A percentile compares a stretch with the other conserved stretches of the same genome.
phyloP scores from a whole-genome alignment of 1,140 invertebrate species.

The Sipha flava region DNA sequence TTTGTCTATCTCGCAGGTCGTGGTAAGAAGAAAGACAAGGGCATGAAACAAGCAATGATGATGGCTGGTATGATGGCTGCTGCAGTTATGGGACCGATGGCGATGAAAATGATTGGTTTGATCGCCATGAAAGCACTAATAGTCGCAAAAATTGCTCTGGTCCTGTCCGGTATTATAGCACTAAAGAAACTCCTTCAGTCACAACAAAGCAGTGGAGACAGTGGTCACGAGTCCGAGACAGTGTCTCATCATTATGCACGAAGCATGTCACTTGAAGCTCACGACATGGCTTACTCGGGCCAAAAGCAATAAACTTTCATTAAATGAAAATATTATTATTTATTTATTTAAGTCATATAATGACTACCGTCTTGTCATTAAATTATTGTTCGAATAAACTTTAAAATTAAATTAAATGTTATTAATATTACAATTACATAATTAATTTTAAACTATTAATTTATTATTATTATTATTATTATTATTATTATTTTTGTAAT shows the following conservation, averaged over 20 bases:
- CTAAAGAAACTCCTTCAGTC: slow-evolving; percentile 63
- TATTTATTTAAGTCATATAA: too few species aligned
- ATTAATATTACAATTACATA: too few species aligned
- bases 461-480: too few species aligned
- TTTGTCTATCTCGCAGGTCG: slow-evolving; percentile 45
- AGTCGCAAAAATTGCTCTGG: slow-evolving; percentile 71
- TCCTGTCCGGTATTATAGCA: slow-evolving; percentile 70
- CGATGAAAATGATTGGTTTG: slow-evolving; percentile 66
- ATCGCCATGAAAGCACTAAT: slow-evolving; percentile 75
- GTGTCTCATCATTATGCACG: slow-evolving; percentile 60
- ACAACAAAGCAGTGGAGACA: slow-evolving; percentile 56
- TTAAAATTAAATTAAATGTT: too few species aligned
- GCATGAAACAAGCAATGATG: slow-evolving; percentile 63
- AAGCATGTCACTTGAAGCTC: slow-evolving; percentile 49
- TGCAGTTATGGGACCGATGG: slow-evolving; percentile 61
- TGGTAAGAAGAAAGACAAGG: slow-evolving; percentile 61
- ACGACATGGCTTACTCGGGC: slow-evolving; percentile 63
- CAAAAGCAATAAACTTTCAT: slow-evolving; percentile 51
- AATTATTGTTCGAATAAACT: too few species aligned
- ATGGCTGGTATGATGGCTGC: slow-evolving; percentile 66
- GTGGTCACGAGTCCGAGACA: slow-evolving; percentile 69
- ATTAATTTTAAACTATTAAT: too few species aligned
- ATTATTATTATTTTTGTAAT: too few species aligned
- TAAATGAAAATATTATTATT: too few species aligned
- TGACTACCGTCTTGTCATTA: too few species aligned